These are phyloP conservation scores for Macrosteles quadrilineatus DNA, from an alignment of 1,140 invertebrate species.

Conservation along the genomic window DNA sequence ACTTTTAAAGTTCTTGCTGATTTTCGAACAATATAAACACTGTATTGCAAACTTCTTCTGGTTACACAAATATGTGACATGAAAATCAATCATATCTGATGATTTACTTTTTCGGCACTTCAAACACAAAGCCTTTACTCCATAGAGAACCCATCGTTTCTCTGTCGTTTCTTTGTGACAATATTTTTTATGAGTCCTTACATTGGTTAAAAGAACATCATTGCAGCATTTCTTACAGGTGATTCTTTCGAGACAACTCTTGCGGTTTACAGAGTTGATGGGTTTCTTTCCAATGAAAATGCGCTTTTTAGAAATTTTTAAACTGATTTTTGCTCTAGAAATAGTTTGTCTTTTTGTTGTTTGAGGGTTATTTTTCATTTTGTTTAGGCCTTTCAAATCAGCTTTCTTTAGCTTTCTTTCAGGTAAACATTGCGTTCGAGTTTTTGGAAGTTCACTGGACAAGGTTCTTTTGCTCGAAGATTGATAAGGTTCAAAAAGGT, in stretches of 20 bases:
- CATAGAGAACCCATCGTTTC: background rate
- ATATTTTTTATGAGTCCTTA: background rate
- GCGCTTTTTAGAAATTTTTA: background rate
- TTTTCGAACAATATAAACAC: background rate
- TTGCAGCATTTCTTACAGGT: background rate
- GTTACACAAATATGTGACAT: background rate
- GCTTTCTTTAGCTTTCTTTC: background rate
- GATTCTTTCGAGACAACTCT: background rate
- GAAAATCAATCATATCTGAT: background rate
- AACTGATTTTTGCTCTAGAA: background rate
- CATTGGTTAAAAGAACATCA: background rate
- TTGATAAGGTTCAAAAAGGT: background rate
- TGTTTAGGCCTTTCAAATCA: background rate
- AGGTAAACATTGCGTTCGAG: no score
- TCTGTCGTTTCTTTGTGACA: background rate
- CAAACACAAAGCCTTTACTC: background rate
- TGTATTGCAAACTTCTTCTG: background rate
- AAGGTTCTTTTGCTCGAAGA: no score
- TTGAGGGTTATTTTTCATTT: background rate
- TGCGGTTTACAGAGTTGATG: background rate
- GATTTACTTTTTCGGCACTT: background rate
- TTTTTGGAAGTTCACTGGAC: no score
- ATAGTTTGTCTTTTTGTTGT: background rate
- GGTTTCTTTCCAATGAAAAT: background rate
- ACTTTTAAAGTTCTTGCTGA: background rate